A percentile compares a stretch with the other conserved stretches of the same genome.
These are phyloP conservation scores for Zapus hudsonius DNA, from an alignment of 2,113 vertebrate genomes.

Conservation along the genomic window DNA sequence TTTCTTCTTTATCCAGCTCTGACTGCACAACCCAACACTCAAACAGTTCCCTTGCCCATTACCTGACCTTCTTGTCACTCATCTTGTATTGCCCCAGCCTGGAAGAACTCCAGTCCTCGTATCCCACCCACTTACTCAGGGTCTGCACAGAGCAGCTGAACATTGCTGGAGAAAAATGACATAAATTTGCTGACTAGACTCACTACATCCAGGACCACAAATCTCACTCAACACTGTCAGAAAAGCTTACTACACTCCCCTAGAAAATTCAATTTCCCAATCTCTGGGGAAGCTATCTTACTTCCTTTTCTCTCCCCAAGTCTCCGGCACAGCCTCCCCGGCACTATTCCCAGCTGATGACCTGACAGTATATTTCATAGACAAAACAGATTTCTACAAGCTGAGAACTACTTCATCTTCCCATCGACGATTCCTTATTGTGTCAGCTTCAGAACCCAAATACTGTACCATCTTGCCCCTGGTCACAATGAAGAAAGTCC, in stretches of 20 bases:
- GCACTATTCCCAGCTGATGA: constrained; percentile 41
- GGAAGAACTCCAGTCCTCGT: not conserved
- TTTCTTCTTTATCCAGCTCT: not conserved
- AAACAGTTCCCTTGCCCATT: not conserved
- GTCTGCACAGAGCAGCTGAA: constrained; percentile 19
- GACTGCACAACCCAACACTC: not conserved
- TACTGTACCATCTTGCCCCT: not conserved
- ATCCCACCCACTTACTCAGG: not conserved
- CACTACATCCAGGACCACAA: constrained; percentile 59
- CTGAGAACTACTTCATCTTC: constrained; percentile 58
- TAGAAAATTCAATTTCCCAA: constrained; percentile 71
- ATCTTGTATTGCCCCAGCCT: not conserved
- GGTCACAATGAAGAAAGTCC: not conserved
- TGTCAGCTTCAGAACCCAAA: constrained; percentile 33
- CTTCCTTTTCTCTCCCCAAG: constrained; percentile 35
- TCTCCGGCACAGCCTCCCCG: not conserved
- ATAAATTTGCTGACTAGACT: constrained; percentile 60
- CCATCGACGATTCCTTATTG: constrained; percentile 62
- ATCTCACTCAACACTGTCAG: constrained; percentile 71
- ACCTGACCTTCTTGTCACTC: not conserved
- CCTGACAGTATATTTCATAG: constrained; percentile 63
- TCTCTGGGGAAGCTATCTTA: constrained; percentile 61
- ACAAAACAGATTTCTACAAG: constrained; percentile 71
- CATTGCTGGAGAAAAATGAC: constrained; percentile 63
- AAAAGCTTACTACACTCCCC: constrained; percentile 49